phyloP scores from a whole-genome alignment of 2,888 invertebrate genomes.

The Drosophila conformis region DNA sequence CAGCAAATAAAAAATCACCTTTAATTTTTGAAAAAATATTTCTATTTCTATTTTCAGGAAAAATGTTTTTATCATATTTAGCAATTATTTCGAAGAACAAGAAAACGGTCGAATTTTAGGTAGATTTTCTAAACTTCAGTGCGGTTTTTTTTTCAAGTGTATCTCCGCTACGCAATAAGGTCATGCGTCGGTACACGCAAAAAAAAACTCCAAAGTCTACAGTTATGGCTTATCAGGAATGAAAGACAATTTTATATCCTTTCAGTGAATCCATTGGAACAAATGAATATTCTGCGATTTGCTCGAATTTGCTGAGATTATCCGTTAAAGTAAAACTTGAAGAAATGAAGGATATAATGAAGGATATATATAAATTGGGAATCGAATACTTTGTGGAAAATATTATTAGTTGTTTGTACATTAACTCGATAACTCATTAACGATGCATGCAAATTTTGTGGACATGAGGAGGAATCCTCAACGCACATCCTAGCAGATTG shows the following conservation, averaged over 20 bases:
- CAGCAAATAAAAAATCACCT: not conserved
- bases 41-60: not conserved
- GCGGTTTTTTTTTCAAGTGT: not conserved
- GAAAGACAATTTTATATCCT: not conserved
- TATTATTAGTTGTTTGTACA: not conserved
- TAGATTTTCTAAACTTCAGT: fast-evolving
- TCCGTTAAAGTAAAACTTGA: not conserved
- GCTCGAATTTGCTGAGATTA: not conserved
- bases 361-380: not conserved
- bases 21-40: not conserved
- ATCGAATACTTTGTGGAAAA: not conserved
- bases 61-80: not conserved
- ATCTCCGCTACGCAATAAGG: slow-evolving; percentile 3
- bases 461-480: no score
- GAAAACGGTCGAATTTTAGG: not conserved
- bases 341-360: not conserved
- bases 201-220: slow-evolving; percentile 21
- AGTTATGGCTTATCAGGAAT: slow-evolving; percentile 30
- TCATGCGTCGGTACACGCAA: slow-evolving; percentile 28
- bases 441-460: no score
- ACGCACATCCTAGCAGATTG: no score
- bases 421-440: no score
- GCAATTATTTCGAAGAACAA: not conserved
- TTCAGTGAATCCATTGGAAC: not conserved
- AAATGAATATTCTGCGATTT: not conserved